These are phyloP conservation scores for Bufo bufo DNA, from an alignment of 2,113 vertebrate genomes.

Conservation along the genomic window DNA sequence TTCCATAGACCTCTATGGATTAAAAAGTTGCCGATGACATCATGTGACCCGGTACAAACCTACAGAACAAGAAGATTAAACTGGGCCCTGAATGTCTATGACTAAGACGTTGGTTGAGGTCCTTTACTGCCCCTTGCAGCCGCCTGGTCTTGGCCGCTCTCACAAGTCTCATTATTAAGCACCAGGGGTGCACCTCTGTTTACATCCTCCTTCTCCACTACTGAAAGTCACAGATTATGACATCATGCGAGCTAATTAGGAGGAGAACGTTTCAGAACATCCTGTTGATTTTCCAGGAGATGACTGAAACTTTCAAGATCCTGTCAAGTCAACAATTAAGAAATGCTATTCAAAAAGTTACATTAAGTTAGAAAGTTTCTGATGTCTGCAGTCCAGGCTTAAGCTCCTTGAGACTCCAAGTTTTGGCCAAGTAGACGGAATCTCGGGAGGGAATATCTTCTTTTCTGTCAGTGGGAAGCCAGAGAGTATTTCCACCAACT, in stretches of 20 bases:
- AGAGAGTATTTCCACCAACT: too few relatives aligned
- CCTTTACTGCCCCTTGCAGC: background rate
- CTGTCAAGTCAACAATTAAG: background rate
- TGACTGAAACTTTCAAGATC: background rate
- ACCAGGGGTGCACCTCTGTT: background rate
- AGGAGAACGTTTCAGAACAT: background rate
- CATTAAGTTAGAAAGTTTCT: background rate
- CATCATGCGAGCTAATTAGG: conserved; percentile 11
- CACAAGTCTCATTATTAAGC: background rate
- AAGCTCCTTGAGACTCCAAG: background rate
- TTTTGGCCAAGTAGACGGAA: background rate
- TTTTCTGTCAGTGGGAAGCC: too few relatives aligned
- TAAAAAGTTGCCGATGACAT: background rate
- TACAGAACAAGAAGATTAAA: background rate
- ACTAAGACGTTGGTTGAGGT: background rate
- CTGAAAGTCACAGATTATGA: background rate
- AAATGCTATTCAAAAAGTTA: background rate
- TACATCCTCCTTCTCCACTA: background rate
- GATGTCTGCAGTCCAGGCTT: background rate
- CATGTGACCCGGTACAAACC: background rate
- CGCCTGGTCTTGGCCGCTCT: background rate
- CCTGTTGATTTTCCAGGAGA: background rate
- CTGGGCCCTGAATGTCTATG: background rate
- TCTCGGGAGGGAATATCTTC: too few relatives aligned
- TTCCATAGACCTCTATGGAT: background rate